Evolutionary conservation across 2,113 vertebrate species (phyloP).

Genomic region (Monopterus albus): DNA sequence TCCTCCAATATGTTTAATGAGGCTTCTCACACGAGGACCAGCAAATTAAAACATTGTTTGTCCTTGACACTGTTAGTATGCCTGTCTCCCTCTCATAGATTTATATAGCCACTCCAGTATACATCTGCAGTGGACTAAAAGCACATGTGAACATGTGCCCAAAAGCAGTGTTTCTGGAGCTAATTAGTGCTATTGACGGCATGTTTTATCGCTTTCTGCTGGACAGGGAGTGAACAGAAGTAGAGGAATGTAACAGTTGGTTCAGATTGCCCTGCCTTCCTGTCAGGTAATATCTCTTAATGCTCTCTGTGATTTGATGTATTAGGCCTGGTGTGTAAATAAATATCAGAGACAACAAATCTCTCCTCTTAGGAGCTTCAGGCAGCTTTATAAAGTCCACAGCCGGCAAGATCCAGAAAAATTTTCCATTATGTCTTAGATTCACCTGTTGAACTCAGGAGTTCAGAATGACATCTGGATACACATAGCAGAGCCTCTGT

Average conservation of each 20-base stretch:
- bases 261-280: constrained; percentile 55
- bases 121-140: constrained; percentile 38
- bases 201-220: constrained; percentile 71
- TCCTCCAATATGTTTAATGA: constrained; percentile 22
- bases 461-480: constrained; percentile 73
- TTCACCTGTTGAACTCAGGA: constrained; percentile 75
- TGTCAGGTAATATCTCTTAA: constrained; percentile 69
- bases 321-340: constrained; percentile 44
- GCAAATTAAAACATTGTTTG: constrained; percentile 44
- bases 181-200: constrained; percentile 78
- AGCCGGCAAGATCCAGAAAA: constrained; percentile 17
- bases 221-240: constrained; percentile 69
- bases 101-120: constrained; percentile 60
- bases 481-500: constrained; percentile 57
- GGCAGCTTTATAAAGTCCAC: constrained; percentile 39
- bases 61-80: constrained; percentile 52
- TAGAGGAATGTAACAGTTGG: constrained; percentile 68
- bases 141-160: constrained; percentile 28
- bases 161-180: constrained; percentile 77
- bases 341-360: constrained; percentile 46
- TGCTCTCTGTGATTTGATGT: constrained; percentile 34
- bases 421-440: constrained; percentile 27
- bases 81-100: constrained; percentile 40
- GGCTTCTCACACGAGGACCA: constrained; percentile 21
- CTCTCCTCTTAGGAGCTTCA: constrained; percentile 3